Percentiles rank a stretch among this genome's conserved stretches.
Conservation (phyloP, 2,888 invertebrate genomes). For the Byasa hedistus region DNA sequence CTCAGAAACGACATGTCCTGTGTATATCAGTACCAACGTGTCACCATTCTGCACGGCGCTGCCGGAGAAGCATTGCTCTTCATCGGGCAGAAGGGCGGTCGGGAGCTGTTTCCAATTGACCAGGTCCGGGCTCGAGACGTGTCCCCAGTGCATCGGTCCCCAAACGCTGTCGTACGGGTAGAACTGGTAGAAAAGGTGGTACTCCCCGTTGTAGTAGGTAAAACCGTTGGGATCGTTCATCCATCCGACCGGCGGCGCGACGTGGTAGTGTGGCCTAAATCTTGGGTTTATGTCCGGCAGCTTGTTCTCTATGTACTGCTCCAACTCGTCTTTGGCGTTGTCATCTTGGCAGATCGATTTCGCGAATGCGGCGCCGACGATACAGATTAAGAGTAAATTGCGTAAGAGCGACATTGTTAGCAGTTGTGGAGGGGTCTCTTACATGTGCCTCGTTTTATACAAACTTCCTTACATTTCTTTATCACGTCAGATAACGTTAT, state of each 20-base stretch:
- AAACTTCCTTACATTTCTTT: constrained; percentile 15
- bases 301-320: constrained; percentile 58
- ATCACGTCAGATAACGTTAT: constrained; percentile 29
- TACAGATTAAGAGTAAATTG: constrained; percentile 36
- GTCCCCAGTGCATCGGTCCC: constrained; percentile 80
- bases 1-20: constrained; percentile 50
- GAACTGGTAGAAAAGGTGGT: constrained; percentile 77
- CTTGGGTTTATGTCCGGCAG: constrained; percentile 56
- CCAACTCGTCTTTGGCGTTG: constrained; percentile 46
- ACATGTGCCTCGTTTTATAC: constrained; percentile 15
- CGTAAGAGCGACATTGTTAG: constrained; percentile 31
- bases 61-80: constrained; percentile 72
- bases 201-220: constrained; percentile 70
- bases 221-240: constrained; percentile 81
- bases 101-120: constrained; percentile 73
- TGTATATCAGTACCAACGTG: constrained; percentile 62
- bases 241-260: constrained; percentile 74
- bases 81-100: constrained; percentile 70
- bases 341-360: constrained; percentile 40
- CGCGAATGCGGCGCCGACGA: constrained; percentile 40
- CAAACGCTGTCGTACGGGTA: constrained; percentile 69
- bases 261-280: constrained; percentile 63
- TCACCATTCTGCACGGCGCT: constrained; percentile 65
- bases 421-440: neutral
- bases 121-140: constrained; percentile 67